A percentile compares a stretch with the other conserved stretches of the same genome.
These are phyloP conservation scores for Pedionomus torquatus DNA, from an alignment of 2,113 vertebrate species.

Conservation along the genomic window DNA sequence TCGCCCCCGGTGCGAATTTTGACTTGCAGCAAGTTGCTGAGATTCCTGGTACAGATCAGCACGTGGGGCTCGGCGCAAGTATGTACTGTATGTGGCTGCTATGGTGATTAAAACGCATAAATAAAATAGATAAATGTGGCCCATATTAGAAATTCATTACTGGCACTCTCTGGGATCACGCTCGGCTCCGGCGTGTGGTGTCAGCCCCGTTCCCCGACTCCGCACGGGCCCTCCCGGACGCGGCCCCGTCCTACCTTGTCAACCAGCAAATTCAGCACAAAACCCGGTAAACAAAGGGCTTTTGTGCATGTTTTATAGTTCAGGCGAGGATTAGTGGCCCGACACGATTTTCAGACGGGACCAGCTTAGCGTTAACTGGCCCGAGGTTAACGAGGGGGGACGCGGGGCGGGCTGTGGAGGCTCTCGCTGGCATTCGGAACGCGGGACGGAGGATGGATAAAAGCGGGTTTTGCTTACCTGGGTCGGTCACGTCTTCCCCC, in stretches of 20 bases:
- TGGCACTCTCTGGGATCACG: background rate
- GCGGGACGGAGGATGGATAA: accelerated
- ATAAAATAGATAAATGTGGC: slow-evolving; percentile 53
- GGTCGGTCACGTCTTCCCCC: background rate
- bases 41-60: background rate
- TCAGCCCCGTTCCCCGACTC: background rate
- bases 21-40: background rate
- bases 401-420: background rate
- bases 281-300: slow-evolving; percentile 10
- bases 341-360: background rate
- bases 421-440: accelerated
- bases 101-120: slow-evolving; percentile 45
- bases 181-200: background rate
- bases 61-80: background rate
- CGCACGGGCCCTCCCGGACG: background rate
- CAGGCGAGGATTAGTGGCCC: background rate
- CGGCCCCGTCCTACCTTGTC: slow-evolving; percentile 37
- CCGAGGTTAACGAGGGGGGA: background rate
- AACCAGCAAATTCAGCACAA: background rate
- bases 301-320: background rate
- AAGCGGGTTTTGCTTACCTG: background rate
- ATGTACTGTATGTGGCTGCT: slow-evolving; percentile 57
- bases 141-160: slow-evolving; percentile 65
- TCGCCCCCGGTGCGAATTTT: background rate
- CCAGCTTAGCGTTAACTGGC: background rate